These are phyloP conservation scores for Habropoda laboriosa DNA, from an alignment of 1,140 invertebrate genomes.

Conservation along the genomic window DNA sequence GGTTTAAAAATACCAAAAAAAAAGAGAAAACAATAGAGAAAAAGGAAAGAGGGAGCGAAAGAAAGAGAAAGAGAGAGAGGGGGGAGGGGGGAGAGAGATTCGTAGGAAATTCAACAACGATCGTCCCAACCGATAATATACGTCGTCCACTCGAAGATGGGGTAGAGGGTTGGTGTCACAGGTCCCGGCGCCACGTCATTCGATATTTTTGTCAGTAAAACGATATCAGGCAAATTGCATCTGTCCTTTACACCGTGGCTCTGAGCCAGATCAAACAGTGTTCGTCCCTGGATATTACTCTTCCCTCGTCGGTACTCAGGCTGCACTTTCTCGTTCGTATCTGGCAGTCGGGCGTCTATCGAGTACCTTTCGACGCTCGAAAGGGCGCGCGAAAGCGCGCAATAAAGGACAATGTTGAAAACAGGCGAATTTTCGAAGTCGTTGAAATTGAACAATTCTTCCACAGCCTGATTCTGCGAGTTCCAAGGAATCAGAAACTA, in stretches of 20 bases:
- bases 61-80: not conserved
- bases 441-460: too few species aligned
- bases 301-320: conserved; percentile 60
- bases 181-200: conserved; percentile 70
- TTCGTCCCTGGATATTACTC: conserved; percentile 68
- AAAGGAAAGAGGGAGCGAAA: not conserved
- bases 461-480: too few species aligned
- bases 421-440: too few species aligned
- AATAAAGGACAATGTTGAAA: too few species aligned
- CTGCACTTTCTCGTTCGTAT: conserved; percentile 58
- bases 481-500: too few species aligned
- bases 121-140: conserved; percentile 57
- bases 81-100: conserved; percentile 22
- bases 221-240: conserved; percentile 79
- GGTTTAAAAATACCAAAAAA: conserved; percentile 23
- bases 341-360: conserved; percentile 54
- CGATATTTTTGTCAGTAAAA: conserved; percentile 79
- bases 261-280: conserved; percentile 71
- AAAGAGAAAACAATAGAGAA: not conserved
- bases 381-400: conserved; percentile 32
- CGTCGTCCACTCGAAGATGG: conserved; percentile 65
- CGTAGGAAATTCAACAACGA: conserved; percentile 47
- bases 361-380: conserved; percentile 58
- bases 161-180: conserved; percentile 56
- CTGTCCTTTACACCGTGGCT: conserved; percentile 74